Base-by-base conservation (phyloP, 2,888 invertebrate species). In the Papilio protenor region DNA sequence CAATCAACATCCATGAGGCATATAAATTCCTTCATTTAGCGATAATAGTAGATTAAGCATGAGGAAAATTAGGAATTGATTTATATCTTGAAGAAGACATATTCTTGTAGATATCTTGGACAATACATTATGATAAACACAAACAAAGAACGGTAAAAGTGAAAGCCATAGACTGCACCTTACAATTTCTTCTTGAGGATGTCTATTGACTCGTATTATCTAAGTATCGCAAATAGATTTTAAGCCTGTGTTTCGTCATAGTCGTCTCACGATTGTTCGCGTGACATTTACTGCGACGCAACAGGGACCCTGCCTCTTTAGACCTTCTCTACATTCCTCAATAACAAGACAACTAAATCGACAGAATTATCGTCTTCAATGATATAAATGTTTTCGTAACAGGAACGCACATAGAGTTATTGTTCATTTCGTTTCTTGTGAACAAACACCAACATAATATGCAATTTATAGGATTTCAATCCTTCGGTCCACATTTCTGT, bases 251-350 rank as follows among this genome's bases (percentile, higher is more conserved):
- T 23, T 52, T 84, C 83, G 75, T 81, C 80, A 83, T 75, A 80
- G 79, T 78, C 77, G 70, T 69, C 66, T 89, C 91, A 90, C 88
- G 89, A 86, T 87, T 89, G 88, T 87, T 90, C 88, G 88, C 83
- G 86, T 92, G 93, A 91, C 92, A 93, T 94, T 94, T 92, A 84
- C 87, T 86, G 84, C 85, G 74, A 78, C 74, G 72, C 77, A 69
- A 71, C 66, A 72, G 80, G 80, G 79, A 79, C 77, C 81, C 79
- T 73, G 74, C 78, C 64, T 78, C 80, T 85, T 73, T 14, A 40
- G 84, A 89, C 92, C 89, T 93, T 92, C 92, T 91, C 92, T 90
- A 89, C 93, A 93, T 94, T 93, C 93, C 92, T 81, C 80, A 82
- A 23, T 72, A 72, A 72, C 33, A 47, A 71, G 8, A 11, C 64